Evolutionary conservation across 2,888 invertebrate species (phyloP), one percentile per base, ranked within the genome.

Genomic region (Erebia aethiops): DNA sequence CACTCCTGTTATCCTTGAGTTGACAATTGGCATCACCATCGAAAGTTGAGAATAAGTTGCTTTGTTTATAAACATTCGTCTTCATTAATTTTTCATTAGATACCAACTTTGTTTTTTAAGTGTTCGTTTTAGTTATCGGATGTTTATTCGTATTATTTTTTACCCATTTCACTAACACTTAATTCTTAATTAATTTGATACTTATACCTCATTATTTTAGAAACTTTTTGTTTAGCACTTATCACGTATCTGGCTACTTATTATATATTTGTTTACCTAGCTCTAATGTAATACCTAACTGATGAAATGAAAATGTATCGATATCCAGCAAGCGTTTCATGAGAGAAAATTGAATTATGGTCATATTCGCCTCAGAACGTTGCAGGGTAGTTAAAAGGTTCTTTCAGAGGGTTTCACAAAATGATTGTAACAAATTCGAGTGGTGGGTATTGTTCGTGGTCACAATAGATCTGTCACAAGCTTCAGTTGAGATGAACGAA

Each of bases 401-500:
- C 57, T 49, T 68, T 74, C 56, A 72, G 74, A 79, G 78, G 76
- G 73, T 73, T 77, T 56, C 10, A 11, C 57, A 49, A 26, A 26
- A 75, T 79, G 80, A 79, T 82, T 80, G 80, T 82, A 80, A 79
- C 76, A 80, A 82, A 83, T 86, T 88, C 85, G 83, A 82, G 84
- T 81, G 82, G 77, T 81, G 78, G 77, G 84, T 80, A 89, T 91
- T 92, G 91, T 91, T 87, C 85, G 78, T 79, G 81, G 78, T 81
- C 79, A 91, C 90, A 92, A 91, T 87, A 82, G 88, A 85, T 84
- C 87, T 89, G 91, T 90, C 90, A 90, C n/a, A 90, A 90, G 90
- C 89, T 89, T 87, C 86, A 86, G 82, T 86, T 79, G 82, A 86
- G 84, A 86, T 87, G 87, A 90, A 89, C 88, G 87, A 88, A 88